These are phyloP conservation scores for Argopecten irradians DNA, from an alignment of 1,140 invertebrate species.

Conservation along the genomic window DNA sequence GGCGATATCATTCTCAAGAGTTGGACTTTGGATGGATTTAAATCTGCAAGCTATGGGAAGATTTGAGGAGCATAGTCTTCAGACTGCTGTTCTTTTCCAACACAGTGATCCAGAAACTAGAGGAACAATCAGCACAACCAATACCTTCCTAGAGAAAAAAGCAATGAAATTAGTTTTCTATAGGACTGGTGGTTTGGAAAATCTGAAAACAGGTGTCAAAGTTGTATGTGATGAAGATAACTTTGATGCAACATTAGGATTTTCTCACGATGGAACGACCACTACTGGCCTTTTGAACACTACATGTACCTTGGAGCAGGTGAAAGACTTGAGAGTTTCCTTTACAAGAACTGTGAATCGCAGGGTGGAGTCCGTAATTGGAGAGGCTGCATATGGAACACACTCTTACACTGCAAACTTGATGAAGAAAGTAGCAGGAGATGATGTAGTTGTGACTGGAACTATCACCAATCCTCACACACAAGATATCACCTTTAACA, in stretches of 20 bases:
- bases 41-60: neutral
- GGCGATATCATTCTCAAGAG: neutral
- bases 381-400: neutral
- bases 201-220: neutral
- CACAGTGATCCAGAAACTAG: neutral
- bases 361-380: neutral
- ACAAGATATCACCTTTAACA: slow-evolving; percentile 36
- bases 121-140: neutral
- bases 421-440: slow-evolving; percentile 36
- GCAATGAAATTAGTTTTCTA: slow-evolving; percentile 1
- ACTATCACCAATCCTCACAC: slow-evolving; percentile 41
- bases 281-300: neutral
- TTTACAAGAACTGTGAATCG: neutral
- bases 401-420: neutral
- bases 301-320: slow-evolving; percentile 7
- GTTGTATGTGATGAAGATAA: neutral
- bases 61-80: neutral
- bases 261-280: neutral
- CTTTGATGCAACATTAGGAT: neutral
- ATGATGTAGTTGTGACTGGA: slow-evolving; percentile 33
- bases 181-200: neutral
- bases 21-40: neutral
- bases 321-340: neutral
- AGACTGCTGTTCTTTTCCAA: neutral
- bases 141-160: neutral